Evolutionary conservation across 2,113 vertebrate species (phyloP).

Genomic region (Syngnathoides biaculeatus): DNA sequence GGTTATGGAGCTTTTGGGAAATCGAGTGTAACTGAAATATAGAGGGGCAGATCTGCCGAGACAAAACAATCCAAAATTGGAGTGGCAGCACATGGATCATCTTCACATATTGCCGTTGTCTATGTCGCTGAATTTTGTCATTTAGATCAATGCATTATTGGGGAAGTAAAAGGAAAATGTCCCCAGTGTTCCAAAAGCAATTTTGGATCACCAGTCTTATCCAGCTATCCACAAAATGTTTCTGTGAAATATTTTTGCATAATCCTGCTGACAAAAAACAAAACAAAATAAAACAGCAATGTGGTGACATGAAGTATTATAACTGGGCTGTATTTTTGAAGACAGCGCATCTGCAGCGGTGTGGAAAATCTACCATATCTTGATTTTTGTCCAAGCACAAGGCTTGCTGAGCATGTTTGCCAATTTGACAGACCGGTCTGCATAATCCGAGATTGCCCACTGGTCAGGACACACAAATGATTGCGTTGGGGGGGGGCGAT

Average conservation of each 20-base stretch:
- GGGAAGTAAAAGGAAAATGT: background rate
- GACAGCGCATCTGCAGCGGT: no score
- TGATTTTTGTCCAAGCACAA: no score
- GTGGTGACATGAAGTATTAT: background rate
- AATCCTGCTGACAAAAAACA: background rate
- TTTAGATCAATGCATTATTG: background rate
- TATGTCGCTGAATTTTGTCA: background rate
- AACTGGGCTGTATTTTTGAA: no score
- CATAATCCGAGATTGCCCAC: no score
- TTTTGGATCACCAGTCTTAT: background rate
- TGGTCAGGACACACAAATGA: no score
- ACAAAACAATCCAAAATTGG: constrained; percentile 3
- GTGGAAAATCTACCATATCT: no score
- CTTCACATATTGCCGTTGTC: background rate
- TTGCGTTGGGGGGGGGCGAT: no score
- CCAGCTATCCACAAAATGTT: background rate
- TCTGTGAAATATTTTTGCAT: background rate
- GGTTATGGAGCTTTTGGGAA: constrained; percentile 1
- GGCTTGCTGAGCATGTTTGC: no score
- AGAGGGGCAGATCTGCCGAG: background rate
- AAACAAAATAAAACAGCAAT: no score
- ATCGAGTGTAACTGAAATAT: background rate
- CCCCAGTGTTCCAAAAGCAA: background rate
- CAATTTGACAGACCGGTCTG: no score
- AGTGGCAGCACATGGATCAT: background rate